Evolutionary conservation across 2,113 vertebrate genomes (phyloP), one percentile per base, ranked within the genome.

Genomic region (Scomber japonicus): DNA sequence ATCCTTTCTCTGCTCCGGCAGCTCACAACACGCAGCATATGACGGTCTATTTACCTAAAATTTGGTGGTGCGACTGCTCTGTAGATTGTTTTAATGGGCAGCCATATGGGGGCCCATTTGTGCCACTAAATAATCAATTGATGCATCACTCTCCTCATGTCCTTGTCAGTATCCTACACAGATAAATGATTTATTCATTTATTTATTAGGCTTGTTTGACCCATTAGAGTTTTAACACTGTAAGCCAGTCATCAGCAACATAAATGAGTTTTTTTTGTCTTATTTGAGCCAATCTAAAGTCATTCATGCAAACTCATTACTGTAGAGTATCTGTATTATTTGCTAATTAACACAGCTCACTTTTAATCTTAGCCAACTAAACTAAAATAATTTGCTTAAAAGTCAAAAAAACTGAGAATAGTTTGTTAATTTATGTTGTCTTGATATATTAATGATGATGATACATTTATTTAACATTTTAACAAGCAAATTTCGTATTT

Each of bases 31-130:
- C 6, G 35, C 35, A 40, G 35, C 35, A 40, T 72, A 63, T 69
- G 61, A 84, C 66, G 71, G 64, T 65, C 57, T 69, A 56, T 35
- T 63, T 57, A 19, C 35, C 78, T 71, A n/a, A 80, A 72, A 79
- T 76, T 72, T 57, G 50, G 56, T 59, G 11, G 5, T 53, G 50
- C 44, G 63, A 49, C 67, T 11, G 45, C 72, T 71, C 59, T 80
- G 75, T 71, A 65, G 56, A 61, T 75, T 68, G 84, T 15, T 77
- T 86, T 79, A 71, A 79, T 64, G 80, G 81, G 86, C 66, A 74
- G 70, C 69, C 79, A 87, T 78, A 83, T 85, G 73, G 81, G 55
- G 59, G 69, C 75, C 73, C 67, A 74, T 86, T 89, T 84, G 69
- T 78, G 66, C 73, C 65, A 78, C 76, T 81, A 66, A 65, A 50